Percentiles rank a stretch among this genome's conserved stretches.
Evolutionary conservation across 2,113 vertebrate genomes (phyloP).

Genomic region (Oncorhynchus clarkii): DNA sequence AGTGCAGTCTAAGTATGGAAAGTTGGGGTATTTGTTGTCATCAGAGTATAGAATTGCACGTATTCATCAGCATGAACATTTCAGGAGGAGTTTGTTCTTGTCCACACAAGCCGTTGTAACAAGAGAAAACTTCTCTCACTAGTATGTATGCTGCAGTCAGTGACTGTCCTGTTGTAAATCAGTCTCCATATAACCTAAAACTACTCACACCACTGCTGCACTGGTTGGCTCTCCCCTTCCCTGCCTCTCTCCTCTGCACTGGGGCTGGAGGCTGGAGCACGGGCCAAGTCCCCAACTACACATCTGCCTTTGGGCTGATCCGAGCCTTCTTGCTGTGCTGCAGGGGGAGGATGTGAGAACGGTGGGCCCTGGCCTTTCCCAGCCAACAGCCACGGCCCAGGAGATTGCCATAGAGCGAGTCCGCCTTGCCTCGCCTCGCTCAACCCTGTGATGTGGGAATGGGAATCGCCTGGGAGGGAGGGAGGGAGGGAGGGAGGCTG

Average conservation of each 20-base stretch:
- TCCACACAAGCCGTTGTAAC: not conserved
- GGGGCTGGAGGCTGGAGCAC: not conserved
- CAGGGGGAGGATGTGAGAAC: slow-evolving; percentile 75
- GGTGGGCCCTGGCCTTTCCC: slow-evolving; percentile 71
- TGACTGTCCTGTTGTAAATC: not conserved
- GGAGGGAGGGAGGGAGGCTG: slow-evolving; percentile 44
- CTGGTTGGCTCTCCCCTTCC: slow-evolving; percentile 4
- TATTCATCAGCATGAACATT: not conserved
- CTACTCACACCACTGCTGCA: not conserved
- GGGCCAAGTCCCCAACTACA: not conserved
- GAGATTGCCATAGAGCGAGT: slow-evolving; percentile 64
- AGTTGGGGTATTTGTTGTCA: not conserved
- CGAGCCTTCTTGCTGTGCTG: slow-evolving; percentile 38
- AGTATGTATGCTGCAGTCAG: not conserved
- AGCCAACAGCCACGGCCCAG: slow-evolving; percentile 76
- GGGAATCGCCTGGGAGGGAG: slow-evolving; percentile 72
- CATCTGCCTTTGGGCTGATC: slow-evolving; percentile 1
- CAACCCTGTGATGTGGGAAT: slow-evolving; percentile 72
- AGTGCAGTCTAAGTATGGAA: not conserved
- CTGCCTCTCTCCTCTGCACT: slow-evolving; percentile 1
- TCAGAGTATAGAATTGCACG: not conserved
- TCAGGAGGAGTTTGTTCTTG: too few species aligned
- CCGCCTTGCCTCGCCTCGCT: slow-evolving; percentile 58
- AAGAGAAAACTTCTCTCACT: not conserved
- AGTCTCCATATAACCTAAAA: not conserved